phyloP scores from a whole-genome alignment of 2,797 vertebrate species.

The Melopsittacus undulatus region DNA sequence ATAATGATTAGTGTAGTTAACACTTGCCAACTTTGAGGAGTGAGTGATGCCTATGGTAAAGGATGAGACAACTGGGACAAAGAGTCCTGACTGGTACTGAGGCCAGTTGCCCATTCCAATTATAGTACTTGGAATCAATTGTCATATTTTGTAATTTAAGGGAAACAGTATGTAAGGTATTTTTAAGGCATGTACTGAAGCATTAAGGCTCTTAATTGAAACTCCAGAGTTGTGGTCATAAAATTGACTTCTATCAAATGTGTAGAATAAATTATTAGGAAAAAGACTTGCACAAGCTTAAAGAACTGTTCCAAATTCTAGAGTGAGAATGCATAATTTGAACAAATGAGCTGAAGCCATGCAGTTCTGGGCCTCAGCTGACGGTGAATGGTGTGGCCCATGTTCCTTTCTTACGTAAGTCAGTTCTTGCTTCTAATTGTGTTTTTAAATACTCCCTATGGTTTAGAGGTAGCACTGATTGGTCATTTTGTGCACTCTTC shows the following conservation, averaged over 20 bases:
- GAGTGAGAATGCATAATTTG: background rate
- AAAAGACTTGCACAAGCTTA: background rate
- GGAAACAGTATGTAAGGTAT: background rate
- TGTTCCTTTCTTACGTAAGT: background rate
- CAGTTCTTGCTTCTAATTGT: background rate
- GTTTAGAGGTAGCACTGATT: background rate
- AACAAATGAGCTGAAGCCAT: background rate
- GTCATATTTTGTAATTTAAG: background rate
- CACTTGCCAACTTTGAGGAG: background rate
- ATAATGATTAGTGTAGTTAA: background rate
- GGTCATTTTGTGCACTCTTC: background rate
- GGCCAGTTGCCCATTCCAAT: background rate
- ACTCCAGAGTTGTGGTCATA: background rate
- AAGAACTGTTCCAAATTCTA: background rate
- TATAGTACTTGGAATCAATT: background rate
- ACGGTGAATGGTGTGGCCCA: rapidly evolving
- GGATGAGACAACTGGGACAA: background rate
- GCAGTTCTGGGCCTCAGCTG: background rate
- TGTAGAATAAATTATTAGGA: background rate
- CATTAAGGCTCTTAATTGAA: background rate
- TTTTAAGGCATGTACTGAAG: background rate
- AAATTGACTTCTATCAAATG: background rate
- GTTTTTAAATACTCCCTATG: background rate
- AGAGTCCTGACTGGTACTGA: background rate
- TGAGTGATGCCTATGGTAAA: background rate